Conservation (phyloP, 2,113 vertebrate species). For the Sceloporus undulatus region DNA sequence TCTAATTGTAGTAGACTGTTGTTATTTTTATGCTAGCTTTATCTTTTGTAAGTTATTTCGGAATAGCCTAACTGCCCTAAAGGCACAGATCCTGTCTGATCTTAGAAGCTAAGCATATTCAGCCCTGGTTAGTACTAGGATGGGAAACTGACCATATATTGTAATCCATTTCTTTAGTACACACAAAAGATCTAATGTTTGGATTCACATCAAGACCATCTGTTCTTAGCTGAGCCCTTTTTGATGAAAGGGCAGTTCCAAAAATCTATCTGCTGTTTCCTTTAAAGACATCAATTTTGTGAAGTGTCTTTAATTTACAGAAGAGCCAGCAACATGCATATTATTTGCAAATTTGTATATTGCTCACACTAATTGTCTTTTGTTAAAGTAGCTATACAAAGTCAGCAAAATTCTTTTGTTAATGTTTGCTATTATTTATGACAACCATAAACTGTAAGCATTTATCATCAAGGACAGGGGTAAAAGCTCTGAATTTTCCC, state of each 20-base stretch:
- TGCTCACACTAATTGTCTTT: constrained; percentile 4
- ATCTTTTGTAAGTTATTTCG: no score
- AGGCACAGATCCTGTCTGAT: no score
- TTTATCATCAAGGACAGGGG: constrained; percentile 3
- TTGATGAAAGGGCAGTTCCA: background rate
- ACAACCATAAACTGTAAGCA: background rate
- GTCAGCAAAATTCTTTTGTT: constrained; percentile 16
- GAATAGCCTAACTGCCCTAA: no score
- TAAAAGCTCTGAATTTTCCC: background rate
- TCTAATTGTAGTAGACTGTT: background rate
- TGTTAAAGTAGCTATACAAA: constrained; percentile 15
- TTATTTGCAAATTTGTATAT: background rate
- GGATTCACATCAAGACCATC: constrained; percentile 10
- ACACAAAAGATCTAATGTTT: constrained; percentile 18
- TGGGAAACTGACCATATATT: background rate
- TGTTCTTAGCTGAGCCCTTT: constrained; percentile 12
- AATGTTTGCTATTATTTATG: constrained; percentile 23
- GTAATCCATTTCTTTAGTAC: constrained; percentile 21
- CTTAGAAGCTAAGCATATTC: no score
- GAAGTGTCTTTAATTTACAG: background rate
- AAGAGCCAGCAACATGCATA: background rate
- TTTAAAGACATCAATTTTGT: constrained; percentile 23
- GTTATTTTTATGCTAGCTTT: background rate
- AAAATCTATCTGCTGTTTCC: background rate
- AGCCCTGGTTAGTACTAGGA: no score